Evolutionary conservation across 2,888 invertebrate species (phyloP).

Genomic region (Branchellion lobata): DNA sequence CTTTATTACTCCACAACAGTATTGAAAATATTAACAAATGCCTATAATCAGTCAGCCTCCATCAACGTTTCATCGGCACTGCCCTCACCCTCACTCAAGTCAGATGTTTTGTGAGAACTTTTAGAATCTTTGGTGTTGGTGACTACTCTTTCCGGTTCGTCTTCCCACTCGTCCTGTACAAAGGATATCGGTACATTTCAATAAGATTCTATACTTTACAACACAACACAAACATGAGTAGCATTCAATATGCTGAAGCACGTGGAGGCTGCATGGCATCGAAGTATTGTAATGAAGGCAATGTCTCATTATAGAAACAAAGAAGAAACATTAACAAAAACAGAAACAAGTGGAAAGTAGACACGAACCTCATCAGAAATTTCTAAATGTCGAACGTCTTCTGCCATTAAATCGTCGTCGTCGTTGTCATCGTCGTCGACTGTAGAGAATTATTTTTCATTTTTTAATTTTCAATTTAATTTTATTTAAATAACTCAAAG

Average conservation of each 20-base stretch:
- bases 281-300: no score
- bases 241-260: no score
- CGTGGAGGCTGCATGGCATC: no score
- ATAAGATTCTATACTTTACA: no score
- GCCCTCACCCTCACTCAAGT: background rate
- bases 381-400: background rate
- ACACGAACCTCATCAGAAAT: background rate
- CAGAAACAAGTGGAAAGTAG: background rate
- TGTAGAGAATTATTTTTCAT: no score
- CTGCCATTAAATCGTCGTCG: slow-evolving; percentile 5
- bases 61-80: slow-evolving; percentile 1
- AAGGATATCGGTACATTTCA: no score
- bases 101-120: background rate
- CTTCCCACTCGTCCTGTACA: slow-evolving; percentile 6
- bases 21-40: background rate
- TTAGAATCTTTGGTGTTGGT: background rate
- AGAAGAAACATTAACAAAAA: background rate
- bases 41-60: slow-evolving; percentile 1
- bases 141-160: background rate
- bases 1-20: background rate
- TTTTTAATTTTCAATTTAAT: no score
- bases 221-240: background rate
- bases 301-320: no score
- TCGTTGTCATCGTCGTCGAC: background rate
- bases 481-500: no score